These are phyloP conservation scores for Saturnia pavonia DNA, from an alignment of 2,888 invertebrate genomes.

Conservation along the genomic window DNA sequence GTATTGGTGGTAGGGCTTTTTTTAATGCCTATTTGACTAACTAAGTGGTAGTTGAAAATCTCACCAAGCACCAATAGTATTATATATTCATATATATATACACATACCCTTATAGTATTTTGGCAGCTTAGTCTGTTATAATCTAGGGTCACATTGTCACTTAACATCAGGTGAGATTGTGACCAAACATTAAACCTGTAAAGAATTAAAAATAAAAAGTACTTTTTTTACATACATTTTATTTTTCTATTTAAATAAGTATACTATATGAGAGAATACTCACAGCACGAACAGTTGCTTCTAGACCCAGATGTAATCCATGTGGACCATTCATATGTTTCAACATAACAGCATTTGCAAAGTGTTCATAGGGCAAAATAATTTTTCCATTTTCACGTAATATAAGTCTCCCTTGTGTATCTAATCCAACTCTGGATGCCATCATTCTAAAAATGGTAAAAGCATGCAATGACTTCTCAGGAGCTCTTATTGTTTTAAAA, in stretches of 20 bases:
- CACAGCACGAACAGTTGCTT: constrained; percentile 92
- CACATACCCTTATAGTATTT: too few species aligned
- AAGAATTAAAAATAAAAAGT: too few species aligned
- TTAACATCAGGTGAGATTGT: too few species aligned
- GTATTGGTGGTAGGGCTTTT: too few species aligned
- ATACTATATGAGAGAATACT: constrained; percentile 48
- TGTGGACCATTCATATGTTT: constrained; percentile 95
- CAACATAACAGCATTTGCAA: constrained; percentile 94
- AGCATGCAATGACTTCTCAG: not conserved
- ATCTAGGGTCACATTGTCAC: too few species aligned
- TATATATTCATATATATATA: too few species aligned
- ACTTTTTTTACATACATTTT: not conserved
- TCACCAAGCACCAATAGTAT: too few species aligned
- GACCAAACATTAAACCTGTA: too few species aligned
- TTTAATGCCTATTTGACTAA: too few species aligned
- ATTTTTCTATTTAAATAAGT: not conserved
- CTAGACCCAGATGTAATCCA: constrained; percentile 91
- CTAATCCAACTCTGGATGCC: constrained; percentile 91
- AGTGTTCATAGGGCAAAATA: constrained; percentile 93
- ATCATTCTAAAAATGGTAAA: constrained; percentile 85
- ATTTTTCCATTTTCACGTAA: constrained; percentile 94
- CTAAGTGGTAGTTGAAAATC: too few species aligned
- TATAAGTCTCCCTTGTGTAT: constrained; percentile 91
- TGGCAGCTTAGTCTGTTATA: too few species aligned
- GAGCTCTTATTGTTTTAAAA: not conserved